Conservation (phyloP, 1,140 invertebrate genomes). For the Drosophila grimshawi region DNA sequence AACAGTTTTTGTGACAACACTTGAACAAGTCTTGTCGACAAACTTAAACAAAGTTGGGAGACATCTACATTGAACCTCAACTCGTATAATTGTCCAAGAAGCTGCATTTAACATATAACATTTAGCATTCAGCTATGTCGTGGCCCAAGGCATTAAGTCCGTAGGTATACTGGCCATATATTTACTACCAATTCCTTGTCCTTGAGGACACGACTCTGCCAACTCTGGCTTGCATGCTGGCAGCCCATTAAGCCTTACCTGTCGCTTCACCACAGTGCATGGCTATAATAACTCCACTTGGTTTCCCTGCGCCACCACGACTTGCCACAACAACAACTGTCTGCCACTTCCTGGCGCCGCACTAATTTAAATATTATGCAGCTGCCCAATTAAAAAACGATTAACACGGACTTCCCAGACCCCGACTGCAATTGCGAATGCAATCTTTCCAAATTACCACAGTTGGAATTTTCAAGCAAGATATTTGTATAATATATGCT, state of each 20-base stretch:
- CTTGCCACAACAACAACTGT: conserved; percentile 27
- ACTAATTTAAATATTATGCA: conserved; percentile 81
- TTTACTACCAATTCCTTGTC: conserved; percentile 29
- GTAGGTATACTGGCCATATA: conserved; percentile 1
- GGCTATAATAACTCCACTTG: conserved; percentile 26
- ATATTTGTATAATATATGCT: neutral
- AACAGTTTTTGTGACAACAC: neutral
- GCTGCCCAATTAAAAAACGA: conserved; percentile 76
- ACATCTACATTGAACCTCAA: conserved; percentile 6
- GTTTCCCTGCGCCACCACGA: conserved; percentile 35
- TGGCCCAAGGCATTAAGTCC: conserved; percentile 14
- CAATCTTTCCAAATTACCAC: conserved; percentile 52
- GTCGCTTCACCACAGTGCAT: conserved; percentile 1
- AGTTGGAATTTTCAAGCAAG: conserved; percentile 19
- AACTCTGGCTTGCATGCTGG: conserved; percentile 63
- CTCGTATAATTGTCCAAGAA: conserved; percentile 17
- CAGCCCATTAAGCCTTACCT: conserved; percentile 59
- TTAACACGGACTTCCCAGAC: conserved; percentile 45
- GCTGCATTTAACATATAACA: conserved; percentile 24
- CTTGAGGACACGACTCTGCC: conserved; percentile 44
- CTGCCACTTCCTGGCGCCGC: conserved; percentile 61
- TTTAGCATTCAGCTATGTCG: conserved; percentile 11
- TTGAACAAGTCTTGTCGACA: neutral
- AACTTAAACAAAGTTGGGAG: neutral
- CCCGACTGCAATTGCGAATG: conserved; percentile 22